These are phyloP conservation scores for Graptemys geographica DNA, from an alignment of 2,797 vertebrate species.

Conservation along the genomic window DNA sequence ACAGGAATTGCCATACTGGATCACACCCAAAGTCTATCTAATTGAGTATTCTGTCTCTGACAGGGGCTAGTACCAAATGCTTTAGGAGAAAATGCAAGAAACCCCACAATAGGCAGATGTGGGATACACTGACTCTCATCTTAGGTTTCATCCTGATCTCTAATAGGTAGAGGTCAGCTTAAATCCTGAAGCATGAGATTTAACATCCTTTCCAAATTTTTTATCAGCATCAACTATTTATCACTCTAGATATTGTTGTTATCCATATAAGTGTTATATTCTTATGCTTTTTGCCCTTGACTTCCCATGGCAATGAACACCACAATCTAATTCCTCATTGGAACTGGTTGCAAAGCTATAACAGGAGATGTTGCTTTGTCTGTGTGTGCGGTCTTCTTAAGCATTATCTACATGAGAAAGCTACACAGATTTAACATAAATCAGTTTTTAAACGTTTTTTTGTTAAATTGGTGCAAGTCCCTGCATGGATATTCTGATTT, in stretches of 20 bases:
- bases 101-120: background rate
- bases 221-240: too few species aligned
- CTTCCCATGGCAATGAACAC: too few species aligned
- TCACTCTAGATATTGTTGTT: too few species aligned
- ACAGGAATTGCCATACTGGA: background rate
- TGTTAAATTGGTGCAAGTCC: too few species aligned
- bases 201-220: background rate
- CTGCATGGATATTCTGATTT: too few species aligned
- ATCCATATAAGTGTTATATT: too few species aligned
- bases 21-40: background rate
- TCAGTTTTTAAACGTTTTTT: too few species aligned
- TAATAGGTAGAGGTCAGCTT: background rate
- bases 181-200: background rate
- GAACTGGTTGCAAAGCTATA: background rate
- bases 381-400: too few species aligned
- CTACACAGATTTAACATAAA: too few species aligned
- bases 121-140: background rate
- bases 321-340: background rate
- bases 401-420: too few species aligned
- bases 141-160: background rate
- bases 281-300: too few species aligned
- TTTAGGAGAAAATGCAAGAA: background rate
- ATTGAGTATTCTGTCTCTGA: background rate
- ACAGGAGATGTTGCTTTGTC: background rate
- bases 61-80: background rate